These are phyloP conservation scores for Heliconius ismenius DNA, from an alignment of 2,888 invertebrate genomes.

Conservation along the genomic window DNA sequence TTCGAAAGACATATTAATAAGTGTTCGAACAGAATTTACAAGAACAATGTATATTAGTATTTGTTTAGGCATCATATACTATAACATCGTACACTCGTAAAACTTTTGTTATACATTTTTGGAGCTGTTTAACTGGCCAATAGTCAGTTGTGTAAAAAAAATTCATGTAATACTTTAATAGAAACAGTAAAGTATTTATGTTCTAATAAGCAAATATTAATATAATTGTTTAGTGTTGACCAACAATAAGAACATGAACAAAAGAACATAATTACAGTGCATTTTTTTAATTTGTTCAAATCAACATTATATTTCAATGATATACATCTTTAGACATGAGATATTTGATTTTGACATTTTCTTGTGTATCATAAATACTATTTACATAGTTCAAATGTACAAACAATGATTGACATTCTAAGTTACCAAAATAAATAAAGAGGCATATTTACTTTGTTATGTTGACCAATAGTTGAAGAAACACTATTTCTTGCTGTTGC, in stretches of 20 bases:
- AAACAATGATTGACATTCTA: constrained; percentile 56
- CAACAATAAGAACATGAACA: too few relatives aligned
- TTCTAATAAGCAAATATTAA: neutral
- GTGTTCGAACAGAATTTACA: neutral
- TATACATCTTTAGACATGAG: neutral
- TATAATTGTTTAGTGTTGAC: neutral
- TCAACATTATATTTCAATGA: neutral
- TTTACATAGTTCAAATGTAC: constrained; percentile 43
- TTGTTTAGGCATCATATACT: neutral
- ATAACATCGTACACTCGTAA: neutral
- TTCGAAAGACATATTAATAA: neutral
- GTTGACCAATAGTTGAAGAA: constrained; percentile 53
- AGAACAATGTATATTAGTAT: neutral
- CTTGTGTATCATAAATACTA: constrained; percentile 1
- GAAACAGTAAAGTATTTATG: neutral
- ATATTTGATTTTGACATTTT: constrained; percentile 12
- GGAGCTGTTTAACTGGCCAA: neutral
- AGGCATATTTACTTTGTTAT: constrained; percentile 74
- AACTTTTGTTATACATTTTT: neutral
- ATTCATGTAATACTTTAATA: neutral
- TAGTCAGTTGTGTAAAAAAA: neutral
- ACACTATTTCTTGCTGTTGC: constrained; percentile 49
- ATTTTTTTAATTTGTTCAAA: neutral
- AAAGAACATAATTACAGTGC: neutral
- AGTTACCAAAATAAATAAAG: constrained; percentile 56